phyloP scores from a whole-genome alignment of 2,888 invertebrate genomes.

The Agrochola circellaris region DNA sequence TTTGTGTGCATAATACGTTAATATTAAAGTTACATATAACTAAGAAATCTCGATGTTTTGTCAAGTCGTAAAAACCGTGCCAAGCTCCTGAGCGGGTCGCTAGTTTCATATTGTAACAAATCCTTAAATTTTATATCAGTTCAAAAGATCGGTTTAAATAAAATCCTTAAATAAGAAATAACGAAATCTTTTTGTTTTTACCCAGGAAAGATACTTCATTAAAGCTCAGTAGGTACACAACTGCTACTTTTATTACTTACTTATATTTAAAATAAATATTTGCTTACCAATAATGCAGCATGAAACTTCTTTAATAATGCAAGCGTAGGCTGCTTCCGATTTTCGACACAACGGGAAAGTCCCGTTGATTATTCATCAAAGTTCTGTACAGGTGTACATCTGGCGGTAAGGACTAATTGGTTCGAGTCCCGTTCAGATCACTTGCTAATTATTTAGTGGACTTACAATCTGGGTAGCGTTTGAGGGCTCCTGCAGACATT shows the following conservation, averaged over 20 bases:
- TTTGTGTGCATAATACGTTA: no score
- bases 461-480: neutral
- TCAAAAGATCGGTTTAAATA: neutral
- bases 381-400: neutral
- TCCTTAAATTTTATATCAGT: neutral
- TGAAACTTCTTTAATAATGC: constrained; percentile 37
- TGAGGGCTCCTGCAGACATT: neutral
- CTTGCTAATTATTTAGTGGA: constrained; percentile 21
- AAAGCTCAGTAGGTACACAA: no score
- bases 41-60: no score
- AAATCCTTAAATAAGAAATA: neutral
- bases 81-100: no score
- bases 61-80: no score
- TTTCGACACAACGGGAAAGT: neutral
- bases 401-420: constrained; percentile 11
- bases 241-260: neutral
- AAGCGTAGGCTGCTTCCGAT: constrained; percentile 29
- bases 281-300: constrained; percentile 19
- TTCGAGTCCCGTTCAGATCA: constrained; percentile 10
- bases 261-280: constrained; percentile 39
- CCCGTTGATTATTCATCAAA: constrained; percentile 34
- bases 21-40: no score
- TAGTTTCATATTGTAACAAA: no score
- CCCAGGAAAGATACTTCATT: no score
- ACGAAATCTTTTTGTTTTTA: no score